Evolutionary conservation across 1,140 invertebrate genomes (phyloP).

Genomic region (Meloidogyne chitwoodi): DNA sequence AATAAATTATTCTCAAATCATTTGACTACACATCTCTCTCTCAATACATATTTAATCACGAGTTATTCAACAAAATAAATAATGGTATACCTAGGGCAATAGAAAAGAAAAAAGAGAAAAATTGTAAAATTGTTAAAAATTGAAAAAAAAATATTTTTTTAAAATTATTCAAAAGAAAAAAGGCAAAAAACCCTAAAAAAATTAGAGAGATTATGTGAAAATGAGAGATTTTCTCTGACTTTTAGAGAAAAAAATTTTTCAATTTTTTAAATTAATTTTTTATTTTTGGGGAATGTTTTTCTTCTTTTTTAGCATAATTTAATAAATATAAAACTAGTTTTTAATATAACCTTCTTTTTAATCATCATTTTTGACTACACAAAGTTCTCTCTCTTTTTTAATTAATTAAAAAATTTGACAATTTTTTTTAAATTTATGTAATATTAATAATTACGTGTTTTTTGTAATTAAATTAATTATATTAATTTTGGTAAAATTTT

Average conservation of each 20-base stretch:
- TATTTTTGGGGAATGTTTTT: background rate
- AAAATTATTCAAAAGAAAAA: background rate
- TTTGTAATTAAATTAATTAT: too few relatives aligned
- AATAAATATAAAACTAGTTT: too few relatives aligned
- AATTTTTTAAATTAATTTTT: background rate
- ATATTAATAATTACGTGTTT: too few relatives aligned
- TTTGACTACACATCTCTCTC: too few relatives aligned
- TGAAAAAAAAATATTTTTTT: background rate
- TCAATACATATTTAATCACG: too few relatives aligned
- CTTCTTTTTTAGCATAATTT: background rate
- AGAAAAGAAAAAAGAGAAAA: background rate
- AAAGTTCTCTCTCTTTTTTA: too few relatives aligned
- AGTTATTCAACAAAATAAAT: background rate
- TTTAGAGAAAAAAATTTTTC: background rate
- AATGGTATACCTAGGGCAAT: background rate
- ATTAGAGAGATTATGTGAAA: background rate
- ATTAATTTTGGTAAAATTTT: too few relatives aligned
- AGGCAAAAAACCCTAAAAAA: background rate
- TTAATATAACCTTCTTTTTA: too few relatives aligned
- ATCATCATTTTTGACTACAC: too few relatives aligned
- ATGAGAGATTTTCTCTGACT: background rate
- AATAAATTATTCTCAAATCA: too few relatives aligned
- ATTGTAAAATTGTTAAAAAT: background rate
- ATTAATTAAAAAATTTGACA: too few relatives aligned
- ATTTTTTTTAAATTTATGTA: too few relatives aligned